These are phyloP conservation scores for Pterophyllum scalare DNA, from an alignment of 2,113 vertebrate genomes.

Conservation along the genomic window DNA sequence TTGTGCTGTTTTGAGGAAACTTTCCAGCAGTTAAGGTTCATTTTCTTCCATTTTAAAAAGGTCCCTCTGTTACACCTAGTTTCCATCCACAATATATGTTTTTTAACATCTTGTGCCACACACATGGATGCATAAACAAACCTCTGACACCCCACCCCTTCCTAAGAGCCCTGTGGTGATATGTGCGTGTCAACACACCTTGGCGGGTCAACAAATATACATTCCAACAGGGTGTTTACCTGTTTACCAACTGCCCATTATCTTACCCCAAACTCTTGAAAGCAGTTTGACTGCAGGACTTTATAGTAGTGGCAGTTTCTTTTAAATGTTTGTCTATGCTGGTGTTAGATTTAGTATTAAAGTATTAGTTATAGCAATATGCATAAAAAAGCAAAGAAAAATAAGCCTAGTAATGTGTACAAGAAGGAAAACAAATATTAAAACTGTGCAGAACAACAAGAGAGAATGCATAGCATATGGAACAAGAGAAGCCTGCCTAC, in stretches of 20 bases:
- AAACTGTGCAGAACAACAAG: not conserved
- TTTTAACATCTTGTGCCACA: slow-evolving; percentile 23
- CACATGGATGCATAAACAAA: slow-evolving; percentile 20
- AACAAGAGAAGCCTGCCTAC: not conserved
- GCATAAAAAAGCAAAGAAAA: not conserved
- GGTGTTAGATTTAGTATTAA: not conserved
- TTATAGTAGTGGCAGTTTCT: not conserved
- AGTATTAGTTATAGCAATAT: not conserved
- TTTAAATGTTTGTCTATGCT: not conserved
- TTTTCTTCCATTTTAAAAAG: slow-evolving; percentile 21
- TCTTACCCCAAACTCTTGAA: not conserved
- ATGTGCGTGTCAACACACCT: slow-evolving; percentile 31
- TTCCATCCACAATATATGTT: slow-evolving; percentile 23
- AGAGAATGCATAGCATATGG: not conserved
- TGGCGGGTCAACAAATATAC: slow-evolving; percentile 45
- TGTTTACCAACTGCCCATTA: slow-evolving; percentile 9
- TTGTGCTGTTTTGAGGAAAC: not conserved
- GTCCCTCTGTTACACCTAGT: slow-evolving; percentile 35
- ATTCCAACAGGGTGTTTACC: slow-evolving; percentile 13
- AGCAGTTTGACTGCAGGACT: not conserved
- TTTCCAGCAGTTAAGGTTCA: slow-evolving; percentile 19
- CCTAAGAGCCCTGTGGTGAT: slow-evolving; percentile 13
- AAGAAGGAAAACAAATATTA: not conserved
- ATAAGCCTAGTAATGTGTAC: too few species aligned
- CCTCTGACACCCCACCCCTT: slow-evolving; percentile 34